Conservation (phyloP, 2,113 vertebrate species). For the Chaenogobius annularis region DNA sequence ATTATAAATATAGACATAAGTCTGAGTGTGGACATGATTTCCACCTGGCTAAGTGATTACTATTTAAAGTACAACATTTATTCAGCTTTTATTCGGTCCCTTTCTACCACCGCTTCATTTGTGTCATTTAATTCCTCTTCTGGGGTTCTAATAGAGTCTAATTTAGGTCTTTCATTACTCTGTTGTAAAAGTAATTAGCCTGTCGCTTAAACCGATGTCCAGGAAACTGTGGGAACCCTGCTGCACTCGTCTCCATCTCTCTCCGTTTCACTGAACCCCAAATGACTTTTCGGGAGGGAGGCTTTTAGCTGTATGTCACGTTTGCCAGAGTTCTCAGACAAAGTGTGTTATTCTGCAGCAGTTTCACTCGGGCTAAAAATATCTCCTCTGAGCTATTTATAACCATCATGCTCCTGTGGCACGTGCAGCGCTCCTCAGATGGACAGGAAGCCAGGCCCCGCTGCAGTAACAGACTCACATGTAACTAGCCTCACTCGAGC, state of each 20-base stretch:
- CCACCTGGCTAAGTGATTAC: not conserved
- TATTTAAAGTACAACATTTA: not conserved
- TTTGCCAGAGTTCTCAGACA: not conserved
- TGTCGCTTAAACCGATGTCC: not conserved
- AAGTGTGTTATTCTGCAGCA: conserved; percentile 11
- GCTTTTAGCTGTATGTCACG: not conserved
- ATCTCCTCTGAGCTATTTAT: conserved; percentile 8
- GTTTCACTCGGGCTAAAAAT: conserved; percentile 5
- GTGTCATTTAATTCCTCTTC: not conserved
- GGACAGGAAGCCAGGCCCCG: conserved; percentile 7
- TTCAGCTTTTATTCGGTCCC: not conserved
- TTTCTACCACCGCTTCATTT: not conserved
- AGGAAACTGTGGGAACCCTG: conserved; percentile 8
- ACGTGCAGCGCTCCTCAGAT: conserved; percentile 9
- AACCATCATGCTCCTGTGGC: not conserved
- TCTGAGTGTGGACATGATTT: not conserved
- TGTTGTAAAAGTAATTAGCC: not conserved
- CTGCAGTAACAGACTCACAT: not conserved
- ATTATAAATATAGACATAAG: not conserved
- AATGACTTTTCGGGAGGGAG: not conserved
- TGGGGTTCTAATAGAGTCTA: not conserved
- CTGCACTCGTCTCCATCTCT: not conserved
- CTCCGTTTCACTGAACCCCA: not conserved
- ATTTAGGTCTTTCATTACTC: not conserved
- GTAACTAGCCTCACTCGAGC: not conserved